Base-by-base conservation (phyloP, 2,113 vertebrate genomes). In the Eurypyga helias region DNA sequence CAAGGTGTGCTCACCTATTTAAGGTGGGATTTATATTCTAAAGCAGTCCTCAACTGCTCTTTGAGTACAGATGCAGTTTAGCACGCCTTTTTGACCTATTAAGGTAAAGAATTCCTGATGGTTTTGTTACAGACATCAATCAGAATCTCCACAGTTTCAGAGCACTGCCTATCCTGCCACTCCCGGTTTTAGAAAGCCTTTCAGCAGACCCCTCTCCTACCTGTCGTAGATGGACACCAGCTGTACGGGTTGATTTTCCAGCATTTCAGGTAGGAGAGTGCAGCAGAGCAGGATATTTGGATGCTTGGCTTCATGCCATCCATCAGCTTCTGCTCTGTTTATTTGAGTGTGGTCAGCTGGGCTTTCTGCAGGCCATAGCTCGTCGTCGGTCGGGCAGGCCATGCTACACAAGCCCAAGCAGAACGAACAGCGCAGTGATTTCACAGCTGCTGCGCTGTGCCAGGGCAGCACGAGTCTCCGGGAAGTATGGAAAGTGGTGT, bases 381-480 rank as follows among this genome's bases (percentile, higher is more conserved):
- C 82, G 31, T 24, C 51, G 11, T 6, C 9, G 36, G 62, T 13
- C 25, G 13, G 34, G 79, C 48, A 90, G 71, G 43, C 78, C 29
- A 43, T 0, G 0, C 0, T 43, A 36, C 54, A 28, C 46, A 64
- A 61, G 36, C 13, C 29, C 38, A 45, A 65, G 41, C 16, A 87
- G 58, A 25, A 72, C 33, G 24, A 54, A 14, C 20, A 67, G 62
- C 1, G 2, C 23, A 5, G 36, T 17, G 67, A 46, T 55, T 77
- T 65, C 62, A 31, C n/a, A 81, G n/a, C 25, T 51, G 77, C 28
- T 46, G 24, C 36, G 6, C 3, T 25, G 55, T 45, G n/a, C 18
- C 48, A 55, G 46, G 34, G 33, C 65, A 55, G 33, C 65, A 55
- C 11, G 0, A 3, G 6, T 34, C 46, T 36, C 66, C 24, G 14